Conservation (phyloP, 2,797 vertebrate genomes). For the Accipiter minullus region DNA sequence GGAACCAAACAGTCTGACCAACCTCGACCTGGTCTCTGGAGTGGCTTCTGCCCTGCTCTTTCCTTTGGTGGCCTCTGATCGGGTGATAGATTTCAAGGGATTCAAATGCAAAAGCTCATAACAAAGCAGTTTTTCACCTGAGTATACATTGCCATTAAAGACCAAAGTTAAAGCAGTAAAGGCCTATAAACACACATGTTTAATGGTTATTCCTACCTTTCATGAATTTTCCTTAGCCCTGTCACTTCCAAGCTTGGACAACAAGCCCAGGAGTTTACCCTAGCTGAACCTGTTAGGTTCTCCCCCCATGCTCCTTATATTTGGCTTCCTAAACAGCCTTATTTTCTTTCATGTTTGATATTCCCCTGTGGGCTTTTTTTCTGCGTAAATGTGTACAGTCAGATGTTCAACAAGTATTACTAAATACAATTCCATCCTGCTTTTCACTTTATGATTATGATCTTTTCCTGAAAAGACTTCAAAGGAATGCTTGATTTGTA, state of each 20-base stretch:
- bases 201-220: not conserved
- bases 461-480: not conserved
- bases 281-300: not conserved
- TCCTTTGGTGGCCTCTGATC: not conserved
- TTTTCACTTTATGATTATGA: not conserved
- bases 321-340: not conserved
- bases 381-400: not conserved
- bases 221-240: not conserved
- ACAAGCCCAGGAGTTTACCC: not conserved
- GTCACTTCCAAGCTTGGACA: not conserved
- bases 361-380: not conserved
- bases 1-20: not conserved
- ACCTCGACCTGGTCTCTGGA: rapidly evolving
- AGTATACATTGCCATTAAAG: not conserved
- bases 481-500: not conserved
- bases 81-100: not conserved
- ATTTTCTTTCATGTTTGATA: not conserved
- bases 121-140: not conserved
- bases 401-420: not conserved
- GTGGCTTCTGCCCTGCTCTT: not conserved
- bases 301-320: not conserved
- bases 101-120: not conserved
- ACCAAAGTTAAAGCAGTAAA: not conserved
- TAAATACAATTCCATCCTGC: not conserved
- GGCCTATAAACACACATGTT: not conserved